These are phyloP conservation scores for Bagarius yarrelli DNA, from an alignment of 2,113 vertebrate genomes.

Conservation along the genomic window DNA sequence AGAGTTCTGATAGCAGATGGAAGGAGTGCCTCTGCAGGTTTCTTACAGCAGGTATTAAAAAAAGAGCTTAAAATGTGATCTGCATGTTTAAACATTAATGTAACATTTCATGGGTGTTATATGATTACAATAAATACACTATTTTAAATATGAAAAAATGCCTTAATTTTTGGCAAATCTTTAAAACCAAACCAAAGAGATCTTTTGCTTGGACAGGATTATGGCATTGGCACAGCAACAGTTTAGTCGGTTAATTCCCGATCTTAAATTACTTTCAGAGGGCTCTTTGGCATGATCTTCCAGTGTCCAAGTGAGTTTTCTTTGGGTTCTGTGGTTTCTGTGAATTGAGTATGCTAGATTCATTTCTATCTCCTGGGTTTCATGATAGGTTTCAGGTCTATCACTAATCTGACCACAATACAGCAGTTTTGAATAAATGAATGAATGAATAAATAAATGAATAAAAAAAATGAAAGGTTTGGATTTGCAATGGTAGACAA, in stretches of 20 bases:
- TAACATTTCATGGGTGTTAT: not conserved
- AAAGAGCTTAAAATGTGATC: not conserved
- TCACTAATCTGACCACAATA: not conserved
- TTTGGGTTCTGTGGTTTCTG: not conserved
- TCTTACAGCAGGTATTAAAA: not conserved
- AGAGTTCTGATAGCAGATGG: conserved; percentile 1
- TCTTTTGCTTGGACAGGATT: not conserved
- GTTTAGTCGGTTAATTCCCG: not conserved
- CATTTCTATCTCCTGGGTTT: not conserved
- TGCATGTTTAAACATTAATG: not conserved
- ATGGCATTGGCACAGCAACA: not conserved
- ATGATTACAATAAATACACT: not conserved
- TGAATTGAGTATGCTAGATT: not conserved
- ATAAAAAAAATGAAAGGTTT: not conserved
- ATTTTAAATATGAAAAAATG: not conserved
- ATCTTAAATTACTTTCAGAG: not conserved
- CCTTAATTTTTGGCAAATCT: not conserved
- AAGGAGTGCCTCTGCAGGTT: not conserved
- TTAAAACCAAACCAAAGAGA: not conserved
- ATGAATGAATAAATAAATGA: not conserved
- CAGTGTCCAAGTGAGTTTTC: not conserved
- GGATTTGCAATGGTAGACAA: not conserved
- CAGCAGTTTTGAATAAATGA: not conserved
- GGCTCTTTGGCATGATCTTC: not conserved
- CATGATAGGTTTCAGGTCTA: not conserved